phyloP scores from a whole-genome alignment of 1,140 invertebrate species.

The Neuroterus valhalla region DNA sequence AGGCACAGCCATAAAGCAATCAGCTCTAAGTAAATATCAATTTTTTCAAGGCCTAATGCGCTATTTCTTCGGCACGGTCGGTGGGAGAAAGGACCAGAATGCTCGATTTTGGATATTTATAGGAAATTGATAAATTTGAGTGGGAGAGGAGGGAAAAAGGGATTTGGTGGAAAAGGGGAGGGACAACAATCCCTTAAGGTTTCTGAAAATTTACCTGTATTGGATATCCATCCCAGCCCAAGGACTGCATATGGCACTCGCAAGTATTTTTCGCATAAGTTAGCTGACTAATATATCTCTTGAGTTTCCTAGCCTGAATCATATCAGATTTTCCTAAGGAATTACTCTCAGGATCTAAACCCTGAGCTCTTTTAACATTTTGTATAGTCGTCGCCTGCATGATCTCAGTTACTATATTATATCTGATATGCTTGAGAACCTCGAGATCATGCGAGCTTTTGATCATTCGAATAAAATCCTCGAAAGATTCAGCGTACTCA shows the following conservation, averaged over 20 bases:
- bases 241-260: conserved; percentile 84
- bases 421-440: conserved; percentile 88
- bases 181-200: neutral
- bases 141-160: no score
- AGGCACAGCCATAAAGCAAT: no score
- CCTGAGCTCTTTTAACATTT: conserved; percentile 90
- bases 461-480: conserved; percentile 91
- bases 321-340: conserved; percentile 81
- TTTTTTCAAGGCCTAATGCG: no score
- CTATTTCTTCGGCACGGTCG: no score
- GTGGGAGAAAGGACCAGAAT: no score
- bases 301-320: conserved; percentile 82
- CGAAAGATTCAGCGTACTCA: conserved; percentile 91
- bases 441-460: conserved; percentile 87
- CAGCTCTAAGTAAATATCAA: no score
- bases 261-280: conserved; percentile 89
- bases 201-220: conserved; percentile 64
- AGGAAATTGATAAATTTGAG: no score
- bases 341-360: conserved; percentile 83
- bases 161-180: no score
- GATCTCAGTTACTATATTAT: conserved; percentile 92
- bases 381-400: conserved; percentile 95
- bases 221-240: conserved; percentile 87
- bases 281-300: conserved; percentile 87
- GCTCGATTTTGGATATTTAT: no score